Conservation (phyloP, 2,797 vertebrate genomes). For the Pseudochaenichthys georgianus region DNA sequence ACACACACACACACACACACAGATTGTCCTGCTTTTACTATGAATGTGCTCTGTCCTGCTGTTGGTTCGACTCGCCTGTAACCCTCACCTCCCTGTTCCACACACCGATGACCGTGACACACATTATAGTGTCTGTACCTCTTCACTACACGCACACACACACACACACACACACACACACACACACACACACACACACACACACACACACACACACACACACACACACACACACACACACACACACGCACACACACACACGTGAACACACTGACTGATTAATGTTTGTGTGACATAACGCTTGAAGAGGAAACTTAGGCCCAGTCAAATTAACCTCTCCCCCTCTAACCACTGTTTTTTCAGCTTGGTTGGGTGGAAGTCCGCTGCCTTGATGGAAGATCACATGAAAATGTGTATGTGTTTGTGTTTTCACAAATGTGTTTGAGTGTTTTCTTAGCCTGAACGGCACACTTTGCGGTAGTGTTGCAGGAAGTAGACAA, state of each 20-base stretch:
- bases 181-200: conserved; percentile 3
- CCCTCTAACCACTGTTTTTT: conserved; percentile 73
- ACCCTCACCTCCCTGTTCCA: conserved; percentile 62
- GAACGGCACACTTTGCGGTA: conserved; percentile 52
- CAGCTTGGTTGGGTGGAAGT: conserved; percentile 81
- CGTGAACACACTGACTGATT: conserved; percentile 50
- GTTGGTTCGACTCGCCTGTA: conserved; percentile 45
- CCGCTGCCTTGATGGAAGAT: conserved; percentile 54
- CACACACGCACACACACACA: conserved; percentile 13
- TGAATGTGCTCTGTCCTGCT: conserved; percentile 21
- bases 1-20: conserved; percentile 19
- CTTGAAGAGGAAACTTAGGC: conserved; percentile 71
- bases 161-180: neutral
- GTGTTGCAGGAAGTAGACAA: conserved; percentile 74
- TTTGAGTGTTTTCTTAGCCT: conserved; percentile 69
- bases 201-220: neutral
- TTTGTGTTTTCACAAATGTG: conserved; percentile 58
- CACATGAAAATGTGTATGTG: conserved; percentile 60
- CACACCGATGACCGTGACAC: conserved; percentile 67
- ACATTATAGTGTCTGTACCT: conserved; percentile 66
- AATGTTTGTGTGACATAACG: conserved; percentile 67
- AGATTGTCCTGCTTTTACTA: conserved; percentile 21
- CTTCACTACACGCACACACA: conserved; percentile 33
- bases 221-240: conserved; percentile 2
- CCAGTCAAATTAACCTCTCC: conserved; percentile 65